Evolutionary conservation across 2,888 invertebrate genomes (phyloP).

Genomic region (Operophtera brumata): DNA sequence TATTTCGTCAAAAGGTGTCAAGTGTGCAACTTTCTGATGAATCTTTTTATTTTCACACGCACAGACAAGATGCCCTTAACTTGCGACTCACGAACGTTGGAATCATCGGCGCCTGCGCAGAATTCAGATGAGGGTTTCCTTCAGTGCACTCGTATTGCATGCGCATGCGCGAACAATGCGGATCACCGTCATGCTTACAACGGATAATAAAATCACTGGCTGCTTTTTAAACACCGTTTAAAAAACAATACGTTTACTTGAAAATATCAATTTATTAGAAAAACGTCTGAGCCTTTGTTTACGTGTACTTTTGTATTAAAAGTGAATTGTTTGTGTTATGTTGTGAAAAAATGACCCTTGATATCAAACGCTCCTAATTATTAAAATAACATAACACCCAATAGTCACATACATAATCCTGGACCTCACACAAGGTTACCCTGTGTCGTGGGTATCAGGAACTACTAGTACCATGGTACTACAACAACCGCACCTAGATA

Average conservation of each 20-base stretch:
- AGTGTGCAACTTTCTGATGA: not conserved
- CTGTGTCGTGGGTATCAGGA: too few species aligned
- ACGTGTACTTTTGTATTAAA: not conserved
- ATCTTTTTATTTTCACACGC: conserved; percentile 64
- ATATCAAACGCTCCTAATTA: too few species aligned
- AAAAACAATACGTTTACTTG: conserved; percentile 39
- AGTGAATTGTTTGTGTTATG: not conserved
- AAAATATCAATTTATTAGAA: not conserved
- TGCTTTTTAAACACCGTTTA: conserved; percentile 61
- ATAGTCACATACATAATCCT: too few species aligned
- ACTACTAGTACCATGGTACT: too few species aligned
- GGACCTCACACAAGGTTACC: too few species aligned
- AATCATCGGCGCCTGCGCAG: conserved; percentile 71
- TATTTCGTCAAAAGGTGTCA: too few species aligned
- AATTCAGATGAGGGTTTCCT: conserved; percentile 77
- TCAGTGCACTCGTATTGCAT: conserved; percentile 49
- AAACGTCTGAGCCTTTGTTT: not conserved
- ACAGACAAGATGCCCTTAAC: conserved; percentile 64
- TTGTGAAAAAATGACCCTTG: too few species aligned
- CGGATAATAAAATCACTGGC: conserved; percentile 67
- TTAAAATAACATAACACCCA: too few species aligned
- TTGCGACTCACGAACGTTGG: conserved; percentile 70
- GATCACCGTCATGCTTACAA: conserved; percentile 71
- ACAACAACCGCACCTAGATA: too few species aligned
- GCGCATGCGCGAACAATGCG: conserved; percentile 72